Percentiles rank a stretch among this genome's conserved stretches.
These are phyloP conservation scores for Apis laboriosa DNA, from an alignment of 1,140 invertebrate genomes.

Conservation along the genomic window DNA sequence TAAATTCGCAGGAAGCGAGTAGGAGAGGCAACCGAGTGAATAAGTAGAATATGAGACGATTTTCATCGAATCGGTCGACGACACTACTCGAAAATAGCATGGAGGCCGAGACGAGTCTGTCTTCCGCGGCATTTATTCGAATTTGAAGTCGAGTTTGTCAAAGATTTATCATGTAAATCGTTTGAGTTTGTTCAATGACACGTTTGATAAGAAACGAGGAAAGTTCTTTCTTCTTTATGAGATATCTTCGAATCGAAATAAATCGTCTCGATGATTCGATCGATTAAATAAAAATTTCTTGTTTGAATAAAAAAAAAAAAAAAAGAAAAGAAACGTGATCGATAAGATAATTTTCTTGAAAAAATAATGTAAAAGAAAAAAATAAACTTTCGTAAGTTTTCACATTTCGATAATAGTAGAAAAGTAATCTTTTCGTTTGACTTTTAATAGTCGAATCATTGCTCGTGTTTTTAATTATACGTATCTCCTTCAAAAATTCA, in stretches of 20 bases:
- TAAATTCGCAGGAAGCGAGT: background rate
- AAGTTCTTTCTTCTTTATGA: background rate
- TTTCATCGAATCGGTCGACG: slow-evolving; percentile 23
- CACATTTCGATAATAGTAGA: background rate
- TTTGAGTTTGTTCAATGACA: background rate
- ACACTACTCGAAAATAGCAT: slow-evolving; percentile 22
- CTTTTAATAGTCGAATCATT: background rate
- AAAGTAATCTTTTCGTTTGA: background rate
- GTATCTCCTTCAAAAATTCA: too few relatives aligned
- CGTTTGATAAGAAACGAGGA: too few relatives aligned
- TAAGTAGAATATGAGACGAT: slow-evolving; percentile 34
- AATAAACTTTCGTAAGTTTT: background rate
- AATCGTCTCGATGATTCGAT: background rate
- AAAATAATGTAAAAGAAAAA: background rate
- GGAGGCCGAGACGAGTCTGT: slow-evolving; percentile 6
- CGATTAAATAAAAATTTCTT: background rate
- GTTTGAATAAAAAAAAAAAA: background rate
- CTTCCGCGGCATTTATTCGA: background rate
- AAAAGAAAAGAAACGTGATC: too few relatives aligned
- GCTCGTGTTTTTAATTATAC: too few relatives aligned
- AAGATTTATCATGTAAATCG: background rate
- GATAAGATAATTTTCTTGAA: background rate
- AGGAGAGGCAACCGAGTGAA: background rate
- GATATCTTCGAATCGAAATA: background rate
- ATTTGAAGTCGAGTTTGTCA: background rate